Evolutionary conservation across 2,888 invertebrate genomes (phyloP).

Genomic region (Leistus spinibarbis): DNA sequence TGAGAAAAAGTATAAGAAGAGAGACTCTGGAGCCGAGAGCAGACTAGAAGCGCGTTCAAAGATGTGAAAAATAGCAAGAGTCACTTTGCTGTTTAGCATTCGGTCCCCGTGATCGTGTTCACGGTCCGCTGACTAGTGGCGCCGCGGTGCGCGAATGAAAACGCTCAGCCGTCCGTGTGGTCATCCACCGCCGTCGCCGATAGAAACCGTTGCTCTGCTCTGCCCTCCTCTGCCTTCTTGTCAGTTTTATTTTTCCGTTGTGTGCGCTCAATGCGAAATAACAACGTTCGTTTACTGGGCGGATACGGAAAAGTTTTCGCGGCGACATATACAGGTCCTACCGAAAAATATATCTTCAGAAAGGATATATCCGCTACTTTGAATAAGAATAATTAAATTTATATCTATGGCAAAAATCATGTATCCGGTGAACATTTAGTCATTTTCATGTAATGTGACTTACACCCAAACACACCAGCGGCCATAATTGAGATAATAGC

Average conservation of each 20-base stretch:
- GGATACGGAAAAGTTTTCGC: background rate
- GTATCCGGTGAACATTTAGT: too few relatives aligned
- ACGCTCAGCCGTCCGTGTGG: constrained; percentile 38
- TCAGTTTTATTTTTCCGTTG: constrained; percentile 2
- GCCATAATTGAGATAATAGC: too few relatives aligned
- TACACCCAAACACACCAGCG: too few relatives aligned
- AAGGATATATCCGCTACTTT: too few relatives aligned
- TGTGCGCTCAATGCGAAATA: background rate
- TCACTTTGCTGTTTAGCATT: constrained; percentile 25
- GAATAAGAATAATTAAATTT: too few relatives aligned
- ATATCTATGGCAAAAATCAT: too few relatives aligned
- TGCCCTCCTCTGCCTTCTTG: background rate
- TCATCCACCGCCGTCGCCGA: constrained; percentile 35
- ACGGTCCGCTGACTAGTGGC: constrained; percentile 44
- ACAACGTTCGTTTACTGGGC: background rate
- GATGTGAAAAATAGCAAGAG: constrained; percentile 27
- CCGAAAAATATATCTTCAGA: too few relatives aligned
- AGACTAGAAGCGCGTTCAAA: constrained; percentile 3
- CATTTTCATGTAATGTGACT: too few relatives aligned
- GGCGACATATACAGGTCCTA: background rate
- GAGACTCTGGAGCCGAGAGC: background rate
- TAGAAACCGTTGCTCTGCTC: background rate
- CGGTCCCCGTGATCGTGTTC: constrained; percentile 17
- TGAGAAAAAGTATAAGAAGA: background rate
- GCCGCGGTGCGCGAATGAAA: constrained; percentile 43